Percentiles rank a stretch among this genome's conserved stretches.
These are phyloP conservation scores for Junonia oenone DNA, from an alignment of 2,888 invertebrate genomes.

Conservation along the genomic window DNA sequence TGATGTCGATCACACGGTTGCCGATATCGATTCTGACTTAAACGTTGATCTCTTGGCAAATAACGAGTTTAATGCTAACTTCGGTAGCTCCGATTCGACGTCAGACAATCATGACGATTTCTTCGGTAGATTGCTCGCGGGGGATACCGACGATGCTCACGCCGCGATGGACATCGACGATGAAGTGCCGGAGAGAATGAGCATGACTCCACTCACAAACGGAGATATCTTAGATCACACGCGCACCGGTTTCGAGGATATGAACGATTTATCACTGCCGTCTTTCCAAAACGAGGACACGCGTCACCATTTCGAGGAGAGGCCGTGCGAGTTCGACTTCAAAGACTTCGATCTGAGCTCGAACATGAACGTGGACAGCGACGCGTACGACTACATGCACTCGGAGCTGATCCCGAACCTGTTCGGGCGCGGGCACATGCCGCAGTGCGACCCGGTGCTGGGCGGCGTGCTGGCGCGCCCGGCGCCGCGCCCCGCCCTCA, in stretches of 20 bases:
- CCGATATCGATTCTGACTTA: slow-evolving; percentile 51
- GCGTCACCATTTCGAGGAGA: slow-evolving; percentile 50
- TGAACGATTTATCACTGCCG: slow-evolving; percentile 66
- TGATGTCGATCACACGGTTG: slow-evolving; percentile 37
- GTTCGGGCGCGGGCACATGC: slow-evolving; percentile 68
- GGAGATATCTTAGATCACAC: slow-evolving; percentile 63
- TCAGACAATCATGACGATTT: slow-evolving; percentile 60
- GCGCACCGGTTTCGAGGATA: slow-evolving; percentile 63
- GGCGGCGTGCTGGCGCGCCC: slow-evolving; percentile 82
- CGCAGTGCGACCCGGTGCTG: slow-evolving; percentile 85
- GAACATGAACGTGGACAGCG: slow-evolving; percentile 77
- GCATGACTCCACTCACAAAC: slow-evolving; percentile 60
- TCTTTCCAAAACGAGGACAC: slow-evolving; percentile 64
- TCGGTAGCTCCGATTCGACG: slow-evolving; percentile 50
- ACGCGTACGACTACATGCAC: slow-evolving; percentile 69
- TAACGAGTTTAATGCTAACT: slow-evolving; percentile 51
- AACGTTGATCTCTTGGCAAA: slow-evolving; percentile 38
- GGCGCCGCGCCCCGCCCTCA: slow-evolving; percentile 80
- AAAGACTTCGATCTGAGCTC: slow-evolving; percentile 83
- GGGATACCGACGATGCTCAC: slow-evolving; percentile 42
- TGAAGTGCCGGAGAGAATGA: slow-evolving; percentile 56
- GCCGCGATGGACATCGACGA: slow-evolving; percentile 38
- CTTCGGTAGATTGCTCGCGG: slow-evolving; percentile 58
- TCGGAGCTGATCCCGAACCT: slow-evolving; percentile 66
- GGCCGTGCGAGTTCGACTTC: slow-evolving; percentile 71